Evolutionary conservation across 1,140 invertebrate genomes (phyloP), one percentile per base, ranked within the genome.

Genomic region (Venustaconcha ellipsiformis): DNA sequence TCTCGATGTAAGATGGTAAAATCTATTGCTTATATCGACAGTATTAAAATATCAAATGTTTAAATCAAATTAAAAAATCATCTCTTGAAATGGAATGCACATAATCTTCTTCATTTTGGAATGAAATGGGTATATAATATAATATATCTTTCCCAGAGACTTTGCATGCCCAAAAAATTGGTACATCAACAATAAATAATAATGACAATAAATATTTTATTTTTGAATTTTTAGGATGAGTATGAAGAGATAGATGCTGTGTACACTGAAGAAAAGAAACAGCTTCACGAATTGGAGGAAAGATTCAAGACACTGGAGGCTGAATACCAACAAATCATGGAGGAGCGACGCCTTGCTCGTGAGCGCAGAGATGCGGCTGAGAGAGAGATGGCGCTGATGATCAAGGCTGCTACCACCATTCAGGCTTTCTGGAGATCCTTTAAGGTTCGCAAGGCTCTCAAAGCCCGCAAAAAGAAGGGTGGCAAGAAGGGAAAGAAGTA

Each of bases 351-450:
- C 15, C 75, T 86, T 14, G 87, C 88, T 6, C 74, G 86, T 5
- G 87, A 89, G 68, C 83, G 83, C 71, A 78, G 86, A 4, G 88
- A 89, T 70, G 82, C 79, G 56, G 87, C 88, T 0, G 88, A 89
- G 71, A 74, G 86, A 6, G 87, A 89, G 69, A 83, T 89, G 76
- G 80, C 83, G 14, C 81, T 86, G 20, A 84, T 87, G 83, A 80
- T 89, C 15, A 88, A 86, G 74, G 84, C 87, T 14, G 86, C 89
- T 15, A 89, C 88, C 2, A 89, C 88, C 20, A 84, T 90, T 63
- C 89, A 90, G 74, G 88, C 89, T 55, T 89, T 90, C 85, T 90
- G 89, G 89, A 78, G 89, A 56, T 89, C 89, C 23, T 90, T 82
- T 81, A 90, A 90, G 78, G 89, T 89, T 20, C 80, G 89, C n/a